Evolutionary conservation across 2,113 vertebrate genomes (phyloP).

Genomic region (Embiotoca jacksoni): DNA sequence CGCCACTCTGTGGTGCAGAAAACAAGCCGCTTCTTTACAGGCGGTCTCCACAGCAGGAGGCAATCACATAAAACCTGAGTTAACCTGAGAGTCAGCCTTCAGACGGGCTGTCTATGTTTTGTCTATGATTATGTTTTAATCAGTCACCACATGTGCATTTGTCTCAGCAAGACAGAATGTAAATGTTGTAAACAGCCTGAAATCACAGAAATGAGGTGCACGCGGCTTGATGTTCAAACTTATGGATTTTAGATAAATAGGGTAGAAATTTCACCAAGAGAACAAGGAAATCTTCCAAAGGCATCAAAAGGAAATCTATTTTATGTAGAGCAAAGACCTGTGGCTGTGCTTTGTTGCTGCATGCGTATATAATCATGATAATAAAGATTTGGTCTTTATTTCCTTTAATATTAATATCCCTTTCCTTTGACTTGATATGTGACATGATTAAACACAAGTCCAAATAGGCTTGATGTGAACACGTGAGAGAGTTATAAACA

Average conservation of each 20-base stretch:
- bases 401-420: too few relatives aligned
- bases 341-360: neutral
- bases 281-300: neutral
- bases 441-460: neutral
- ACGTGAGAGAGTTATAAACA: too few relatives aligned
- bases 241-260: too few relatives aligned
- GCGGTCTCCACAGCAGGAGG: neutral
- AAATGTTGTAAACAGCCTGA: too few relatives aligned
- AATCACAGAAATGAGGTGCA: too few relatives aligned
- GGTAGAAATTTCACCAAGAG: too few relatives aligned
- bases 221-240: too few relatives aligned
- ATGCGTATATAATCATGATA: neutral
- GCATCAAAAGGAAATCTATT: neutral
- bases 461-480: neutral
- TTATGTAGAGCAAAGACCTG: neutral
- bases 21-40: conserved; percentile 2
- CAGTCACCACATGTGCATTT: too few relatives aligned
- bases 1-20: conserved; percentile 40
- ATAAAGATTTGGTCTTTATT: neutral
- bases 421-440: neutral
- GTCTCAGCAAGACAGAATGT: too few relatives aligned
- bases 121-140: neutral
- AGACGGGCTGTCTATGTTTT: too few relatives aligned
- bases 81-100: conserved; percentile 16
- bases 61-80: neutral